Conservation (phyloP, 2,888 invertebrate genomes). For the Drosophila algonquin region DNA sequence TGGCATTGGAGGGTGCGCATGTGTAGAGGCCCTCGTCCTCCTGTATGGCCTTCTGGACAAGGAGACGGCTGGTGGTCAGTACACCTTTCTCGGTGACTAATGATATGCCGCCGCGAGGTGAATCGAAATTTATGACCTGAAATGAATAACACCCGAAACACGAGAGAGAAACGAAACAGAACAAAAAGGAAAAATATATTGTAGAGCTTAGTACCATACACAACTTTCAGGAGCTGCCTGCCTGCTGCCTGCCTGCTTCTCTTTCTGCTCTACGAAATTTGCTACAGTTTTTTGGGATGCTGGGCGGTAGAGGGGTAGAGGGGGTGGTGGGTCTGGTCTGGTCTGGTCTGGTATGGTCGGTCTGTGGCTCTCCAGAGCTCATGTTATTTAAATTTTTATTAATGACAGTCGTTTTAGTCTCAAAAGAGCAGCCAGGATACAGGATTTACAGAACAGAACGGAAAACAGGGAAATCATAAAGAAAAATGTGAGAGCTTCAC, state of each 20-base stretch:
- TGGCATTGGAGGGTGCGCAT: constrained; percentile 93
- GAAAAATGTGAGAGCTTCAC: not conserved
- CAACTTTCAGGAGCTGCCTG: constrained; percentile 13
- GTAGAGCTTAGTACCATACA: constrained; percentile 49
- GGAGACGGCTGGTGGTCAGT: constrained; percentile 91
- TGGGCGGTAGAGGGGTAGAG: not conserved
- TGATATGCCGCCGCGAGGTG: constrained; percentile 93
- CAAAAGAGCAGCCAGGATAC: constrained; percentile 23
- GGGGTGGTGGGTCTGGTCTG: not conserved
- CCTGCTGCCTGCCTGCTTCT: not conserved
- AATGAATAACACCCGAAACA: constrained; percentile 43
- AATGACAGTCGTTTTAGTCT: constrained; percentile 54
- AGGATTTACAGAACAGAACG: constrained; percentile 12
- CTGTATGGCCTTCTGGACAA: constrained; percentile 92
- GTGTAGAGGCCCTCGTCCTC: constrained; percentile 93
- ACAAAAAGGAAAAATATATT: constrained; percentile 23
- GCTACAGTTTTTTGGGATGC: constrained; percentile 13
- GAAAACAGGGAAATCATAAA: constrained; percentile 7
- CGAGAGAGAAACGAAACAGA: constrained; percentile 20
- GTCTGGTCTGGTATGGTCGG: no score
- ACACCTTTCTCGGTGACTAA: constrained; percentile 94
- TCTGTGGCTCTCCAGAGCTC: constrained; percentile 27
- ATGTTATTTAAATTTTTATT: constrained; percentile 70
- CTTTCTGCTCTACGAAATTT: constrained; percentile 3
- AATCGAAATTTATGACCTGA: constrained; percentile 94